These are phyloP conservation scores for Anthonomus grandis DNA, from an alignment of 1,140 invertebrate species.

Conservation along the genomic window DNA sequence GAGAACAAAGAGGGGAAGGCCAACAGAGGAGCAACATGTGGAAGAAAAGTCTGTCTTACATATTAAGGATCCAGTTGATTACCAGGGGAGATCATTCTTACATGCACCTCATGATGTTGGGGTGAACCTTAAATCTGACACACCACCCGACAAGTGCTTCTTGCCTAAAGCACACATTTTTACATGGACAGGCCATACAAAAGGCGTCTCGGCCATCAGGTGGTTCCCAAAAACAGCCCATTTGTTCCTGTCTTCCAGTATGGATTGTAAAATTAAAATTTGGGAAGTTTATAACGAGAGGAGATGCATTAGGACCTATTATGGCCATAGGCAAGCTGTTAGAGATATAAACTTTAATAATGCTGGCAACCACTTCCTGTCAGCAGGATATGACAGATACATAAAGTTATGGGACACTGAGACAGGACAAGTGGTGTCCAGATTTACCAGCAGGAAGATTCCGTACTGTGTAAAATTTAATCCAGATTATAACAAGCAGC, in stretches of 20 bases:
- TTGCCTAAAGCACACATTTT: constrained; percentile 95
- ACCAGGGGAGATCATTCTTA: constrained; percentile 94
- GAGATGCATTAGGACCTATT: constrained; percentile 92
- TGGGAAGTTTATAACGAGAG: constrained; percentile 98
- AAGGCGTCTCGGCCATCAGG: constrained; percentile 92
- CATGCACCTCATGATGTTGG: constrained; percentile 94
- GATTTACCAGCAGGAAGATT: constrained; percentile 93
- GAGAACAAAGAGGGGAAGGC: constrained; percentile 78
- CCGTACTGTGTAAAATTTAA: constrained; percentile 98
- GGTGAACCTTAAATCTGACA: constrained; percentile 86
- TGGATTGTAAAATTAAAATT: constrained; percentile 96
- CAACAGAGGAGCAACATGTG: constrained; percentile 83
- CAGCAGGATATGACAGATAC: constrained; percentile 76
- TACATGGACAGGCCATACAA: constrained; percentile 93
- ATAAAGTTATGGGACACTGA: constrained; percentile 99
- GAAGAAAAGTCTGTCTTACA: constrained; percentile 96
- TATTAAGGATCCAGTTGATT: constrained; percentile 92
- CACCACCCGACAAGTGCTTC: constrained; percentile 93
- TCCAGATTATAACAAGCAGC: constrained; percentile 94
- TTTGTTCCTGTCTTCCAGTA: constrained; percentile 89
- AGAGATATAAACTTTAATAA: constrained; percentile 97
- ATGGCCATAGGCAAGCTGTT: constrained; percentile 95
- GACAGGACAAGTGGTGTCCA: constrained; percentile 86
- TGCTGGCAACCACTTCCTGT: constrained; percentile 87
- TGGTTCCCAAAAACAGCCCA: constrained; percentile 96